Evolutionary conservation across 2,888 invertebrate species (phyloP), one percentile per base, ranked within the genome.

Genomic region (Synanthedon tipuliformis): DNA sequence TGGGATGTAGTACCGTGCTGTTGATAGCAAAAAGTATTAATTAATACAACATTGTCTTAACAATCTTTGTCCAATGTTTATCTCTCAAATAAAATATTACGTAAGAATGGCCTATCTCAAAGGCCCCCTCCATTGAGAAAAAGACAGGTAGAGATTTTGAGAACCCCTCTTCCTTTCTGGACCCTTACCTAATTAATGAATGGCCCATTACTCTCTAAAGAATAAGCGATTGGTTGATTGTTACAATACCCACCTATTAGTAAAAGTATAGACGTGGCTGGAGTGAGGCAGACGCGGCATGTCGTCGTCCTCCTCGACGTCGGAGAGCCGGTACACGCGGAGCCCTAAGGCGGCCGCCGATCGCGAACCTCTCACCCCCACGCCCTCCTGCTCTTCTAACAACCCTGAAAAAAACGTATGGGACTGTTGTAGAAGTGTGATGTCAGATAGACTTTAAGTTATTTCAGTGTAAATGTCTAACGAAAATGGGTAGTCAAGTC

Each of bases 341-440:
- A 93, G 76, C 53, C 95, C 94, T 57, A 94, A 88, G 53, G 93
- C 93, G 57, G 93, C 92, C 18, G 94, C 83, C 0, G 92, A 92
- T 11, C 94, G 90, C 10, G 93, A 92, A 7, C 95, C 95, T 1
- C 94, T 90, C 18, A 94, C 93, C 60, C 94, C 94, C 1, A 98
- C 96, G 2, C 97, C 97, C 0, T 96, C 96, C 54, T 96, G 90
- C 56, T 96, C 95, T 63, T 97, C 97, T 55, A 98, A 80, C 53
- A 98, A 87, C 55, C 88, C 88, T 88, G 60, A 0, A 54, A 34
- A 0, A 34, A 23, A 4, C 23, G 23, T 23, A 23, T 23, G 23
- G 23, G 23, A 23, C 23, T 23, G 5, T 23, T 23, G 5, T 23
- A 23, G 23, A 23, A 23, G 23, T 5, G 34, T 34, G 34, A 34